Evolutionary conservation across 2,888 invertebrate species (phyloP).

Genomic region (Molorchus minor): DNA sequence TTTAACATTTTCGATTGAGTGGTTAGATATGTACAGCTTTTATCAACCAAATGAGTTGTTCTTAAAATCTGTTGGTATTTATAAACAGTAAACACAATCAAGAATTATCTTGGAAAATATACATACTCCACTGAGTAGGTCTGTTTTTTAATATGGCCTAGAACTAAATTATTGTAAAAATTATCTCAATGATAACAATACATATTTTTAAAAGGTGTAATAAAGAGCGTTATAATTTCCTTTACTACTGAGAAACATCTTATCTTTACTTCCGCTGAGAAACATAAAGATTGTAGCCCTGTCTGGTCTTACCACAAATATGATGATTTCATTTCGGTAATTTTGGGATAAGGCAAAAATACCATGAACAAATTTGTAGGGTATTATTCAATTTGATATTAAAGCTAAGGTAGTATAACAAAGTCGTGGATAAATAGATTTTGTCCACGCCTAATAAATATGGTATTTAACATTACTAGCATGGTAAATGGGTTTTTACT

Average conservation of each 20-base stretch:
- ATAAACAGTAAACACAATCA: neutral
- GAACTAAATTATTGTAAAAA: neutral
- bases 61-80: neutral
- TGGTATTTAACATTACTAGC: too few relatives aligned
- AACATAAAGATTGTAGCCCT: too few relatives aligned
- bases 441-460: too few relatives aligned
- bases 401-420: too few relatives aligned
- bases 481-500: too few relatives aligned
- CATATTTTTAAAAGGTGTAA: neutral
- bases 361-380: too few relatives aligned
- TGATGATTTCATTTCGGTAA: too few relatives aligned
- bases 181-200: neutral
- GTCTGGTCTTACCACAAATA: too few relatives aligned
- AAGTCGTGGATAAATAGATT: too few relatives aligned
- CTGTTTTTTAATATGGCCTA: neutral
- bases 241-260: neutral
- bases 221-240: neutral
- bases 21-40: neutral
- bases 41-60: neutral
- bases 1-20: neutral
- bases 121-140: neutral
- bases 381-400: too few relatives aligned
- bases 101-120: neutral
- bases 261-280: neutral
- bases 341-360: too few relatives aligned